Conservation (phyloP, 2,797 vertebrate genomes). For the Protosalanx chinensis region DNA sequence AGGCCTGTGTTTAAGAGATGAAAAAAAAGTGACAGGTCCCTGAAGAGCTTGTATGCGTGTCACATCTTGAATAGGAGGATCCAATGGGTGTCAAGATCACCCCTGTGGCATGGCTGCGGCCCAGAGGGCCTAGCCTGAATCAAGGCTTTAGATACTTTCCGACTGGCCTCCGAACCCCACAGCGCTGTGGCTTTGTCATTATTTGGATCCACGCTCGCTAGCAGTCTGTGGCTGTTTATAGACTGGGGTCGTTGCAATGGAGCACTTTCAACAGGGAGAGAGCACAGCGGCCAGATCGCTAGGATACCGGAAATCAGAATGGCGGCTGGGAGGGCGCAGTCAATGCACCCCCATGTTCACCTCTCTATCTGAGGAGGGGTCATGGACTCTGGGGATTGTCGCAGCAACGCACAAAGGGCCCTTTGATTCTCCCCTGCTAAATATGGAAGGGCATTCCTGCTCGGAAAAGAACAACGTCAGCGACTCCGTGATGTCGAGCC, state of each 20-base stretch:
- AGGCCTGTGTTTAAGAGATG: constrained; percentile 56
- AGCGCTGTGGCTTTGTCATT: constrained; percentile 57
- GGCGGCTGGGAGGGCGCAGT: constrained; percentile 40
- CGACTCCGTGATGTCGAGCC: constrained; percentile 14
- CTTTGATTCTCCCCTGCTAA: constrained; percentile 45
- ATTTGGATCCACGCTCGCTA: constrained; percentile 55
- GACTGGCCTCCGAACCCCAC: constrained; percentile 61
- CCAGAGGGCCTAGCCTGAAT: constrained; percentile 64
- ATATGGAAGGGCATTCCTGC: constrained; percentile 39
- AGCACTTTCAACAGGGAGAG: constrained; percentile 36
- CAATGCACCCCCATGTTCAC: constrained; percentile 53
- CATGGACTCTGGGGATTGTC: constrained; percentile 28
- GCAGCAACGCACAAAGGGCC: constrained; percentile 44
- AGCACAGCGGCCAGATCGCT: constrained; percentile 48
- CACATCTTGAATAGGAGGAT: constrained; percentile 73
- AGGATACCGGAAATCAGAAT: constrained; percentile 62
- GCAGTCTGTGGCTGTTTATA: constrained; percentile 54
- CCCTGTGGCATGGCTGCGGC: constrained; percentile 61
- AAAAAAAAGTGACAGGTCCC: constrained; percentile 62
- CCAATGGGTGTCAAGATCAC: constrained; percentile 69
- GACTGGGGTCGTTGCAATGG: constrained; percentile 33
- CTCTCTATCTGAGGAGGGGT: constrained; percentile 58
- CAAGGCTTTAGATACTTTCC: constrained; percentile 68
- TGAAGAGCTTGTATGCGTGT: constrained; percentile 66
- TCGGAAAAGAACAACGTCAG: constrained; percentile 15